phyloP scores from a whole-genome alignment of 2,888 invertebrate genomes.

The Melanargia galathea region DNA sequence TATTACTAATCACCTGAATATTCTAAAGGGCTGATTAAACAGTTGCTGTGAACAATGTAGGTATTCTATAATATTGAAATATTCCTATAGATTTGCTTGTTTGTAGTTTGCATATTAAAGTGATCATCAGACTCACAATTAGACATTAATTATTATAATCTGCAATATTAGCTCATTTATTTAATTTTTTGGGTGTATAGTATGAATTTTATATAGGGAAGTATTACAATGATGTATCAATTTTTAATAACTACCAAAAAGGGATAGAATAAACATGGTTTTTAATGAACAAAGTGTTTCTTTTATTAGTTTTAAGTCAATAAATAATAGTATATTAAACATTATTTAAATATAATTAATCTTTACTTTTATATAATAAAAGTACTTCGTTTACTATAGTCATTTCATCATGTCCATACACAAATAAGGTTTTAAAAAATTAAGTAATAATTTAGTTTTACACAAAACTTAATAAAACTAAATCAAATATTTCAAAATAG shows the following conservation, averaged over 20 bases:
- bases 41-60: neutral
- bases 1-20: neutral
- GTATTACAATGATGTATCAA: slow-evolving; percentile 28
- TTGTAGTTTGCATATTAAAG: neutral
- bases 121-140: neutral
- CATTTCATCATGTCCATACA: neutral
- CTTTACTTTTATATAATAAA: neutral
- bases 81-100: slow-evolving; percentile 7
- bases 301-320: slow-evolving; percentile 5
- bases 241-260: slow-evolving; percentile 26
- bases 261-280: slow-evolving; percentile 32
- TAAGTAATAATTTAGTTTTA: neutral
- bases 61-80: neutral
- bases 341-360: neutral
- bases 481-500: neutral
- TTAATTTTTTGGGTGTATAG: slow-evolving; percentile 19
- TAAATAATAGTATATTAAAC: slow-evolving; percentile 1
- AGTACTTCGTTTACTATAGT: neutral
- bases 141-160: slow-evolving; percentile 1
- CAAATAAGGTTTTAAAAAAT: neutral
- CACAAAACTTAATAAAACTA: neutral
- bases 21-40: neutral
- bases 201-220: slow-evolving; percentile 6
- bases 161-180: slow-evolving; percentile 11
- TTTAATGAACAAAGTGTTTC: slow-evolving; percentile 26